Evolutionary conservation across 2,888 invertebrate genomes (phyloP).

Genomic region (Mesorhabditis spiculigera): DNA sequence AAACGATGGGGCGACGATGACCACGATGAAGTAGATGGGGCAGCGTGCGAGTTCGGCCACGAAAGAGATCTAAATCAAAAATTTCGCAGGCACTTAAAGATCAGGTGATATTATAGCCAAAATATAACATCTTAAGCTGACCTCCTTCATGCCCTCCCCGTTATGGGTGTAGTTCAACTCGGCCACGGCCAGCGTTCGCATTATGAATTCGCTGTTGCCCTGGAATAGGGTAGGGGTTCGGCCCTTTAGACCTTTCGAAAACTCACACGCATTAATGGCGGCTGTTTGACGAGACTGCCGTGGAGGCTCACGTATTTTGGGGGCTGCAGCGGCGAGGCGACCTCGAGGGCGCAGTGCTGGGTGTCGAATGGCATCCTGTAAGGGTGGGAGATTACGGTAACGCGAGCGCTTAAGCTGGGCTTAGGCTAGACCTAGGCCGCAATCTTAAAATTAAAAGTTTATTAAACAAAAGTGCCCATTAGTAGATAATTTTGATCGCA

Average conservation of each 20-base stretch:
- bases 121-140: background rate
- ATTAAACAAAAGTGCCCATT: too few relatives aligned
- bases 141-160: background rate
- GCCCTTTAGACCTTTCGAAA: background rate
- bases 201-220: background rate
- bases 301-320: background rate
- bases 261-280: background rate
- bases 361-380: constrained; percentile 2
- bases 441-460: too few relatives aligned
- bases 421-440: too few relatives aligned
- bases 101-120: background rate
- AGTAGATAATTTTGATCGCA: too few relatives aligned
- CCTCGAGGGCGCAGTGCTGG: too few relatives aligned
- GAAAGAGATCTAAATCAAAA: background rate
- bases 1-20: background rate
- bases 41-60: background rate
- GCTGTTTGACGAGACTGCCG: background rate
- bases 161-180: background rate
- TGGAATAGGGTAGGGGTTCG: background rate
- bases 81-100: background rate
- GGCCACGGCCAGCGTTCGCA: background rate
- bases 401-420: too few relatives aligned
- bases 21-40: background rate
- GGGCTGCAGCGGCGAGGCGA: background rate
- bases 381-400: too few relatives aligned